These are phyloP conservation scores for Ochlodes sylvanus DNA, from an alignment of 2,888 invertebrate genomes.

Conservation along the genomic window DNA sequence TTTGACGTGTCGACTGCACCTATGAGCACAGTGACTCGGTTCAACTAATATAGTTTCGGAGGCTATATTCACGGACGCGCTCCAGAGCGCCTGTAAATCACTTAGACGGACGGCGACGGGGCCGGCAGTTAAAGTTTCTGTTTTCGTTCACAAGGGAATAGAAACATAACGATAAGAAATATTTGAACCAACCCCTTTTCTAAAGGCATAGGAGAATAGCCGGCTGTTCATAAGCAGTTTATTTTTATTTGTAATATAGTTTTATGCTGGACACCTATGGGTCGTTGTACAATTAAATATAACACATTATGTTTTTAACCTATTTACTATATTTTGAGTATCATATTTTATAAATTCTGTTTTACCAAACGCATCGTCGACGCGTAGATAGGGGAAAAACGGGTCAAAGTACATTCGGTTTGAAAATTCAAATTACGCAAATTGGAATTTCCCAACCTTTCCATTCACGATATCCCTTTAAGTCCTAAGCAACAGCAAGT, in stretches of 20 bases:
- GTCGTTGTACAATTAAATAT: no score
- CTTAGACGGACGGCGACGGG: slow-evolving; percentile 70
- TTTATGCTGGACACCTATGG: no score
- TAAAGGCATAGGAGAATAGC: neutral
- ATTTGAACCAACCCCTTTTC: slow-evolving; percentile 47
- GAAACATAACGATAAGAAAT: slow-evolving; percentile 65
- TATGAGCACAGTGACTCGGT: slow-evolving; percentile 1
- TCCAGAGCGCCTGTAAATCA: slow-evolving; percentile 78
- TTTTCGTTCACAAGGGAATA: slow-evolving; percentile 71
- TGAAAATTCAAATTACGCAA: neutral
- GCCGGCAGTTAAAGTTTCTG: slow-evolving; percentile 70
- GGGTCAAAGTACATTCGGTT: no score
- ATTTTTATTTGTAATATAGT: neutral
- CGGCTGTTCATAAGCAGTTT: neutral
- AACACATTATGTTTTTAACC: no score
- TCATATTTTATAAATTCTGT: no score
- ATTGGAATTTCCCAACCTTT: neutral
- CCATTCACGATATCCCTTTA: slow-evolving; percentile 1
- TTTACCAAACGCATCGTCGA: no score
- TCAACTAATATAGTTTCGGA: slow-evolving; percentile 39
- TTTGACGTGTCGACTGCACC: slow-evolving; percentile 21
- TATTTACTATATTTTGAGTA: no score
- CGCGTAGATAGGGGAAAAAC: no score
- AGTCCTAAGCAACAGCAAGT: neutral
- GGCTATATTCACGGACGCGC: slow-evolving; percentile 61